Conservation (phyloP, 2,113 vertebrate species). For the Pteruthius melanotis region DNA sequence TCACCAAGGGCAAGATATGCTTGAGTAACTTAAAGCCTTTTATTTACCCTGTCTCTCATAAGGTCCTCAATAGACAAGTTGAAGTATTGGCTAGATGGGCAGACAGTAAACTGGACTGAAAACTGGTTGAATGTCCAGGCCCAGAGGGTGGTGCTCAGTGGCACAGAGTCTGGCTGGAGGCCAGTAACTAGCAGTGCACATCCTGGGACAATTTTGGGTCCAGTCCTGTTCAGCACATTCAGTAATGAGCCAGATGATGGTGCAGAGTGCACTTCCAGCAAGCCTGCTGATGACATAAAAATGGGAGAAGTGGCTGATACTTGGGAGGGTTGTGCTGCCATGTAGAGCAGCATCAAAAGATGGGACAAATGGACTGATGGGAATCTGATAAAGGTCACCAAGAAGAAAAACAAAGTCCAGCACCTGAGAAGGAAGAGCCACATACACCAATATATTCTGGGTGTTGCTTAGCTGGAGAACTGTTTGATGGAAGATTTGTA, state of each 20-base stretch:
- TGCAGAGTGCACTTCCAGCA: not conserved
- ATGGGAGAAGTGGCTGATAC: not conserved
- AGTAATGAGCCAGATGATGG: not conserved
- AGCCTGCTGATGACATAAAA: not conserved
- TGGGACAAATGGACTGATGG: not conserved
- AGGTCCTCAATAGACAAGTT: not conserved
- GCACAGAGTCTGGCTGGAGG: not conserved
- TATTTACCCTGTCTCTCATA: not conserved
- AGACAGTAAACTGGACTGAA: not conserved
- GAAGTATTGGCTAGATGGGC: not conserved
- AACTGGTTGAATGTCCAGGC: not conserved
- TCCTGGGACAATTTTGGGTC: rapidly evolving
- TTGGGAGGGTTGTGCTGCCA: not conserved
- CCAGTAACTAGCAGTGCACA: not conserved
- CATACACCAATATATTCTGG: rapidly evolving
- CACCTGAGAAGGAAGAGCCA: not conserved
- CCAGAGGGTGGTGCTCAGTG: not conserved
- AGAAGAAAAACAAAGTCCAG: not conserved
- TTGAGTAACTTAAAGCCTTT: not conserved
- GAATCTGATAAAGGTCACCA: not conserved
- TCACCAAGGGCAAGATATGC: not conserved
- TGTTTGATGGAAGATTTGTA: not conserved
- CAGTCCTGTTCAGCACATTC: not conserved
- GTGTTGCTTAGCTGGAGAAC: rapidly evolving
- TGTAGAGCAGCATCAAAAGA: not conserved